phyloP scores from a whole-genome alignment of 92 coral and sea anemone species.

The Meandrina meandrites region DNA sequence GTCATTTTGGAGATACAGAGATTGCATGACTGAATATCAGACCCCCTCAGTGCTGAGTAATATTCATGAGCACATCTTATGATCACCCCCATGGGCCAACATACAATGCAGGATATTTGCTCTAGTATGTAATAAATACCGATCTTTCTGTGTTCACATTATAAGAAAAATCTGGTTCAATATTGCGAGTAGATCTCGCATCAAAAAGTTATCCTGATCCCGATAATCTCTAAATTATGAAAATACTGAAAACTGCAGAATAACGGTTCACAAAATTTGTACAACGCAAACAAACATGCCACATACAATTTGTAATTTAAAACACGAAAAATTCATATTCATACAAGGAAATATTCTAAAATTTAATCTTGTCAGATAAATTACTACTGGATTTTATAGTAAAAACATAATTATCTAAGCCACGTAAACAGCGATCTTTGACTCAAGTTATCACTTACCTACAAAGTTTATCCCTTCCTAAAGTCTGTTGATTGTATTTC shows the following conservation, averaged over 20 bases:
- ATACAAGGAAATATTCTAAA: too few relatives aligned
- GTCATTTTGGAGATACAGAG: not conserved
- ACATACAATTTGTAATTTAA: too few relatives aligned
- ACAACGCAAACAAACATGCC: too few relatives aligned
- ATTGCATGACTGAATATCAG: not conserved
- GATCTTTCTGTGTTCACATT: not conserved
- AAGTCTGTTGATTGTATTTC: slow-evolving; percentile 92
- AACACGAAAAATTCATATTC: too few relatives aligned
- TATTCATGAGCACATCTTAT: not conserved
- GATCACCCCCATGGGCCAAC: not conserved
- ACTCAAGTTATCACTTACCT: slow-evolving; percentile 56
- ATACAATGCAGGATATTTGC: not conserved
- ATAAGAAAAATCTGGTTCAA: not conserved
- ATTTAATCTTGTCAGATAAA: too few relatives aligned
- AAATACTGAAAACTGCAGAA: too few relatives aligned
- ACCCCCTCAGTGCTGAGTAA: not conserved
- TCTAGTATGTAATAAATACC: not conserved
- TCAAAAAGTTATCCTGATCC: not conserved
- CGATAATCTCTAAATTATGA: too few relatives aligned
- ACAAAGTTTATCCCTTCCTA: slow-evolving; percentile 95
- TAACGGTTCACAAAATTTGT: too few relatives aligned
- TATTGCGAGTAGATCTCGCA: not conserved
- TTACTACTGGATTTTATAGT: too few relatives aligned
- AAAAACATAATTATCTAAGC: not conserved
- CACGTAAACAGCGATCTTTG: slow-evolving; percentile 22